Evolutionary conservation across 2,797 vertebrate species (phyloP), one percentile per base, ranked within the genome.

Genomic region (Eremophila alpestris): DNA sequence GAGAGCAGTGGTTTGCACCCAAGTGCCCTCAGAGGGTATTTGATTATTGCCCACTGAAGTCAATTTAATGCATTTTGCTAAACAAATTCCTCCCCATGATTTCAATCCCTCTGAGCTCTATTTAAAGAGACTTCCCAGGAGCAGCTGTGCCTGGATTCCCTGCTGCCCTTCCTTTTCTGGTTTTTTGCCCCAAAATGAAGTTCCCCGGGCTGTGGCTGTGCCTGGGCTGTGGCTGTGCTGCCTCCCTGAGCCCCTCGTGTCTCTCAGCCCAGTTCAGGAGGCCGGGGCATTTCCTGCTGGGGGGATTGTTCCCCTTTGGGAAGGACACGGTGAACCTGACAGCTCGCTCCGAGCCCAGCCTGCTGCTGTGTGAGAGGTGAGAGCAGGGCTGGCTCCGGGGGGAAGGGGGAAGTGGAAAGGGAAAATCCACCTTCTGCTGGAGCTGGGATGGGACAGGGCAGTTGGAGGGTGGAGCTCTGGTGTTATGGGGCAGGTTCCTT

Each of bases 301-400:
- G 98, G 0, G 98, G 98, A 4, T 83, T 98, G 16, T 98, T 98
- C 88, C 98, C 98, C 1, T 93, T 98, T 3, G 94, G 95, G 6
- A 51, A 7, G 2, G 89, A 88, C 2, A 58, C 88, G 0, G 10
- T 83, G 11, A 80, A 82, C 23, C 23, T 94, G 22, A 12, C 32
- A 0, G 41, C 56, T 4, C 84, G 95, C 41, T 56, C 34, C 0
- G 68, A 74, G 64, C 97, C 98, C 69, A 74, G 56, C 0, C 4
- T 55, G 15, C 34, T 91, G 1, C 11, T 3, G 6, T 97, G 98
- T 5, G 73, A 95, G 29, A 97, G 97, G 98, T 98, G 70, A 69
- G 96, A n/a, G 36, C 5, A 4, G 13, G 0, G 0, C 13, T 17
- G 9, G 9, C 30, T n/a, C 16, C 6, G 3, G 55, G 26, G 9